These are phyloP conservation scores for Hydrophis major DNA, from an alignment of 2,797 vertebrate genomes.

Conservation along the genomic window DNA sequence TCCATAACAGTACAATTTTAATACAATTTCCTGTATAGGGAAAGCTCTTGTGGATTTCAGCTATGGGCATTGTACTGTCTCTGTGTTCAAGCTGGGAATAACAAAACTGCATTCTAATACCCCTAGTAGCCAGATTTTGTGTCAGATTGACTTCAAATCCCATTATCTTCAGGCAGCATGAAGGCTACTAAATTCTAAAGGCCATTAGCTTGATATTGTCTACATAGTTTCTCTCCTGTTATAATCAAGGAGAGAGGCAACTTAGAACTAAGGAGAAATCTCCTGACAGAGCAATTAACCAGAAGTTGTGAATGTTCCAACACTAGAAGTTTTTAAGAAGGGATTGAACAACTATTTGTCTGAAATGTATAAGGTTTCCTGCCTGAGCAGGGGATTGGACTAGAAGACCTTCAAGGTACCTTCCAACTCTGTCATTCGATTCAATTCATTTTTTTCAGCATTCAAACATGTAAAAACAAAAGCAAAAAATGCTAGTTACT, in stretches of 20 bases:
- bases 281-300: neutral
- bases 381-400: too few relatives aligned
- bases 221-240: too few relatives aligned
- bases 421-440: too few relatives aligned
- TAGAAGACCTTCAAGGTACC: too few relatives aligned
- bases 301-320: neutral
- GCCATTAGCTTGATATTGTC: neutral
- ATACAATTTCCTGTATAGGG: neutral
- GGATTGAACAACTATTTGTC: too few relatives aligned
- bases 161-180: neutral
- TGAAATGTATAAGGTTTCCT: too few relatives aligned
- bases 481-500: neutral
- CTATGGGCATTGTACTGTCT: neutral
- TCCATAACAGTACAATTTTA: neutral
- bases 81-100: neutral
- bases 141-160: neutral
- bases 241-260: too few relatives aligned
- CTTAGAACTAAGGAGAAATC: neutral
- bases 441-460: neutral
- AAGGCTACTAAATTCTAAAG: neutral
- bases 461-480: neutral
- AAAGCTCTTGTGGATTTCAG: neutral
- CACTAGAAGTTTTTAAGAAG: neutral
- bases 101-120: neutral
- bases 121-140: neutral